These are phyloP conservation scores for Hyperoplus immaculatus DNA, from an alignment of 2,797 vertebrate genomes.

Conservation along the genomic window DNA sequence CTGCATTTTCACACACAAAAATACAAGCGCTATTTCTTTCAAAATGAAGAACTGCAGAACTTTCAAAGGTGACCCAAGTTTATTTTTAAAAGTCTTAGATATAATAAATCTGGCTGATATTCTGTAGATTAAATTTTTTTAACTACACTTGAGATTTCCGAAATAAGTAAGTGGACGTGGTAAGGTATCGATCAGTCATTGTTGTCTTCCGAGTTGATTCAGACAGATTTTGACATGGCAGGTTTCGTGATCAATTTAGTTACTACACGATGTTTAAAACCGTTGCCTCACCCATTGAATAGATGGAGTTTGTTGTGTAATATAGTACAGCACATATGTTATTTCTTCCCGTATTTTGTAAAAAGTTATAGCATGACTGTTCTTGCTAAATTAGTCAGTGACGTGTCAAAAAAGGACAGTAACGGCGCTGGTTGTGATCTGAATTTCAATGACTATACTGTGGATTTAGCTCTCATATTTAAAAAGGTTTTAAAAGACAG, in stretches of 20 bases:
- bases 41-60: slow-evolving; percentile 3
- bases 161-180: neutral
- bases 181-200: neutral
- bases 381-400: neutral
- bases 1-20: slow-evolving; percentile 6
- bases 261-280: neutral
- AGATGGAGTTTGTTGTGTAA: neutral
- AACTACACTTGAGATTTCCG: neutral
- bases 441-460: neutral
- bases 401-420: neutral
- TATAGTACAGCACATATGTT: neutral
- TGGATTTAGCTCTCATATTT: neutral
- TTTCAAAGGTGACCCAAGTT: neutral
- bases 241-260: neutral
- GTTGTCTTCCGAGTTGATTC: slow-evolving; percentile 1
- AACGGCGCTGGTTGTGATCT: neutral
- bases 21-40: neutral
- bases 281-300: neutral
- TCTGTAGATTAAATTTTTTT: neutral
- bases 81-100: neutral
- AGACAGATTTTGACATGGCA: neutral
- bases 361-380: neutral
- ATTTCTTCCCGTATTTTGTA: neutral
- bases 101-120: neutral
- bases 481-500: slow-evolving; percentile 9